Percentiles rank a stretch among this genome's conserved stretches.
Conservation (phyloP, 2,888 invertebrate species). For the Chelonus formosanus region DNA sequence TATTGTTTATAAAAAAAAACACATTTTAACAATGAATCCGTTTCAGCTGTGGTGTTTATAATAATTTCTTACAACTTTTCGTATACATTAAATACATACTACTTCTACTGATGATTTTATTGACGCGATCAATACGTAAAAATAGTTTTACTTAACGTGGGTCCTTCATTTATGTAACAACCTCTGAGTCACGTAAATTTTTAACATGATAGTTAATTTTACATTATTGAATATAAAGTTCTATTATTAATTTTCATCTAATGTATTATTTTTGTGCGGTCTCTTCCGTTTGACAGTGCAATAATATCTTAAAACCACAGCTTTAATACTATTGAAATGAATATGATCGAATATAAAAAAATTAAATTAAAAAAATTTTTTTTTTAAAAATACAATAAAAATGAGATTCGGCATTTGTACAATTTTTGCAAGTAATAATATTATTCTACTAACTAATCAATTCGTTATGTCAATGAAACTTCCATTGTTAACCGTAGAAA, state of each 20-base stretch:
- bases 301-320: too few species aligned
- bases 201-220: not conserved
- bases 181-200: not conserved
- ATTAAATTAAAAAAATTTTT: too few species aligned
- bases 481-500: not conserved
- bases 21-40: too few species aligned
- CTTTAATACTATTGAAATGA: not conserved
- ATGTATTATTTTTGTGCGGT: too few species aligned
- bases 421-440: conserved; percentile 4
- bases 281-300: too few species aligned
- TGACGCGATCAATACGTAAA: conserved; percentile 30
- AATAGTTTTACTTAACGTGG: conserved; percentile 28
- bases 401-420: conserved; percentile 17
- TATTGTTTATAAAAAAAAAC: too few species aligned
- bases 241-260: too few species aligned
- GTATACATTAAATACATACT: not conserved
- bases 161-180: conserved; percentile 28
- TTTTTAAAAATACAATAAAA: conserved; percentile 2
- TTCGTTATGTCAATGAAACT: not conserved
- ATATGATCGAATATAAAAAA: not conserved
- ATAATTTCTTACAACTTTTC: not conserved
- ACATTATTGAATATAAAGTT: not conserved
- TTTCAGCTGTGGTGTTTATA: not conserved
- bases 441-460: conserved; percentile 11
- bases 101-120: conserved; percentile 21